phyloP scores from a whole-genome alignment of 2,113 vertebrate species.

The Halichoerus grypus region DNA sequence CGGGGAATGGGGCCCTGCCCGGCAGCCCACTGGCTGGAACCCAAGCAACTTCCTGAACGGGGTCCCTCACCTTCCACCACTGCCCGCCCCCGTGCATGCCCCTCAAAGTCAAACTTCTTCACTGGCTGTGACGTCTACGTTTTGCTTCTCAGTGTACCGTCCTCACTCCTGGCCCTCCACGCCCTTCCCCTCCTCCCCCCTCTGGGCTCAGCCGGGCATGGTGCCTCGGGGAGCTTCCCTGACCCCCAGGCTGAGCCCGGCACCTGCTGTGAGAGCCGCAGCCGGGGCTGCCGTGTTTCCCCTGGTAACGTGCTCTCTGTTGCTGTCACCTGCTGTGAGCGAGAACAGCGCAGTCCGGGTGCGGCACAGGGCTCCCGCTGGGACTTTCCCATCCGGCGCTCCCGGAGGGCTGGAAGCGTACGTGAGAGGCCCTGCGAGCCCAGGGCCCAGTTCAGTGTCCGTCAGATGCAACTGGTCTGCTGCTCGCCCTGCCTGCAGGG shows the following conservation, averaged over 20 bases:
- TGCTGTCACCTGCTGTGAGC: background rate
- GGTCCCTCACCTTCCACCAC: background rate
- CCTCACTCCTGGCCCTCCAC: background rate
- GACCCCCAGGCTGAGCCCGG: background rate
- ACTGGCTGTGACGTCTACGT: fast-evolving
- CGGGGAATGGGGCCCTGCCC: background rate
- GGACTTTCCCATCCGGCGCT: background rate
- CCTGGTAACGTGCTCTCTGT: fast-evolving
- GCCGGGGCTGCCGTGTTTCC: background rate
- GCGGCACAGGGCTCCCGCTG: fast-evolving
- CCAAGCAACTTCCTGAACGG: background rate
- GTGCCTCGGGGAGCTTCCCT: too few relatives aligned
- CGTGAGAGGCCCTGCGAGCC: background rate
- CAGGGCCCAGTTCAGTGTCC: background rate
- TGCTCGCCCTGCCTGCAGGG: too few relatives aligned
- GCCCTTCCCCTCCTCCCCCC: fast-evolving
- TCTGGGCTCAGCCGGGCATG: fast-evolving
- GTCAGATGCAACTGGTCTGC: background rate
- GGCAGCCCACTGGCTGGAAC: background rate
- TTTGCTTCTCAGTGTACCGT: background rate
- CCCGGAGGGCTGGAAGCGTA: fast-evolving
- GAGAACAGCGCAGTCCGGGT: fast-evolving
- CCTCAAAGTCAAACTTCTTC: background rate
- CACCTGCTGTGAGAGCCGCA: fast-evolving
- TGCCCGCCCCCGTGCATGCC: fast-evolving